phyloP scores from a whole-genome alignment of 2,888 invertebrate species.

The Callinectes sapidus region DNA sequence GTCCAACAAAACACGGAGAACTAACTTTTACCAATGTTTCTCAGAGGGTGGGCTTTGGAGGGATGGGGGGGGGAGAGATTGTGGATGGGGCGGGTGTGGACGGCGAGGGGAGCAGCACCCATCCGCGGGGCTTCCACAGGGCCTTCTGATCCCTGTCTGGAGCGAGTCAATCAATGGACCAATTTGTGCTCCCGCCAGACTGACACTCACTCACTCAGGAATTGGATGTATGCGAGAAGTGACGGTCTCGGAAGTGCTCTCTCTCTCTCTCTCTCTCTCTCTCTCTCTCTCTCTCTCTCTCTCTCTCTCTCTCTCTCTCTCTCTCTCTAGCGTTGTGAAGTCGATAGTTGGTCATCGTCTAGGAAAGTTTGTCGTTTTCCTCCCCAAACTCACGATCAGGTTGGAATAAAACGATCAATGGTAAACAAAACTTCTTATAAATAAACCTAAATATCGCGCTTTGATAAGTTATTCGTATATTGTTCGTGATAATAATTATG shows the following conservation, averaged over 20 bases:
- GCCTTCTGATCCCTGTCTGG: conserved; percentile 34
- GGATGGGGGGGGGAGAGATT: background rate
- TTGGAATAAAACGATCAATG: too few species aligned
- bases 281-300: background rate
- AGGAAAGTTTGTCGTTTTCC: background rate
- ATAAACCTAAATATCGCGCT: too few species aligned
- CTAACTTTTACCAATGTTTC: too few species aligned
- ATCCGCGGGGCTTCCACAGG: background rate
- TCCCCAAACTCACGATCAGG: too few species aligned
- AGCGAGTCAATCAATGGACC: conserved; percentile 33
- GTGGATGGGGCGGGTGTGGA: too few species aligned
- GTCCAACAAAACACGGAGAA: too few species aligned
- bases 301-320: background rate
- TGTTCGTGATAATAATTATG: too few species aligned
- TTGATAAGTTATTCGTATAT: too few species aligned
- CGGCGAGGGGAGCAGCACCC: background rate
- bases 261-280: conserved; percentile 27
- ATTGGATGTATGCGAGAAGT: conserved; percentile 24
- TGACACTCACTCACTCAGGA: conserved; percentile 17
- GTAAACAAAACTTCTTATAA: too few species aligned
- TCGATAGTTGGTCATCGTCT: background rate
- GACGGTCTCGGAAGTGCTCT: background rate
- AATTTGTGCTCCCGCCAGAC: conserved; percentile 30
- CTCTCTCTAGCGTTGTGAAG: background rate
- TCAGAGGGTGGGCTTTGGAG: background rate